Evolutionary conservation across 2,888 invertebrate genomes (phyloP).

Genomic region (Cotesia congregata): DNA sequence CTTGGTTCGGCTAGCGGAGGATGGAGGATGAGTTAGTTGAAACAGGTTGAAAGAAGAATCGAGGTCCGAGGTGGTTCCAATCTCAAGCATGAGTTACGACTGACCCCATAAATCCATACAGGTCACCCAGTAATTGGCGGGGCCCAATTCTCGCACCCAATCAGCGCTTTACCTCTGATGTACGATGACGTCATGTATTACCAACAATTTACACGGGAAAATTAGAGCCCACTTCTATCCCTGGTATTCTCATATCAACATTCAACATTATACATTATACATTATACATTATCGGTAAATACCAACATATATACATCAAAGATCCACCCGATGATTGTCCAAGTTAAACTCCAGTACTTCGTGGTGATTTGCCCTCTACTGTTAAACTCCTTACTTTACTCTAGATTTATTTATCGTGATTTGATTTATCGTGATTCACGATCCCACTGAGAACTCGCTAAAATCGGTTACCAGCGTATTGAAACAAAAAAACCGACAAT

Average conservation of each 20-base stretch:
- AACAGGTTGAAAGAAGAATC: constrained; percentile 25
- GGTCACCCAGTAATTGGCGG: constrained; percentile 65
- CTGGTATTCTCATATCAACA: neutral
- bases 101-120: constrained; percentile 64
- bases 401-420: constrained; percentile 14
- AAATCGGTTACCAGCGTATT: neutral
- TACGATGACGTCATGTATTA: constrained; percentile 65
- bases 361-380: neutral
- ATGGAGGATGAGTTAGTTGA: constrained; percentile 17
- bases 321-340: constrained; percentile 22
- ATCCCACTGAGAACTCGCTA: neutral
- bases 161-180: constrained; percentile 59
- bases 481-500: neutral
- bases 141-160: constrained; percentile 67
- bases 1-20: too few relatives aligned
- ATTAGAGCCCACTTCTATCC: constrained; percentile 49
- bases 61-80: constrained; percentile 41
- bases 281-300: neutral
- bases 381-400: neutral
- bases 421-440: constrained; percentile 25
- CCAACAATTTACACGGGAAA: constrained; percentile 63
- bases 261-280: neutral
- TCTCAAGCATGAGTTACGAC: constrained; percentile 60
- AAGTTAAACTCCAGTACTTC: constrained; percentile 19
- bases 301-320: neutral